Base-by-base conservation (phyloP, 1,140 invertebrate genomes). In the Drosophila santomea region DNA sequence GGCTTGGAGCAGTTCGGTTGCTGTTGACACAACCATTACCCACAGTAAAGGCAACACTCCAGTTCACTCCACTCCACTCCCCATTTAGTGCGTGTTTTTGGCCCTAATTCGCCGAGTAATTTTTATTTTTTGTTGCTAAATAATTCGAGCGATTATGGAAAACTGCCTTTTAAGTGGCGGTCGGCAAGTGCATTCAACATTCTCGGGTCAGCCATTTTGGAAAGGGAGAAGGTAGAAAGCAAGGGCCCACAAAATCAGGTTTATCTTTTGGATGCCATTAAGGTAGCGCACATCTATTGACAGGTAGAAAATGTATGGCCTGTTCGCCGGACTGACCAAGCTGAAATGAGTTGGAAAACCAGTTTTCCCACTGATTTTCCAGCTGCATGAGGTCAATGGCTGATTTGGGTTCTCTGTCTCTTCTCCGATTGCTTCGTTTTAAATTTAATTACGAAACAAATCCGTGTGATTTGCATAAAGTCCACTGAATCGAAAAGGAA, bases 231-330 rank as follows among this genome's bases (percentile, higher is more conserved):
- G 17, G 43, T 12, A 45, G 43, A 39, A 48, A 51, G 72, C 44
- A 32, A 56, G 59, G 36, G 47, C 25, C 17, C 51, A 50, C 56
- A 73, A 48, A 83, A 86, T 88, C 84, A 63, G 73, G 80, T 61
- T 78, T 89, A 89, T 88, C 84, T 80, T 52, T 75, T 32, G 80
- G 84, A 51, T 84, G 84, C 84, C 84, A 88, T 88, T 88, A 88
- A 84, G 80, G 84, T 88, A 88, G 84, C 77, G 73, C 84, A 84
- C 84, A 59, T 72, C 85, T 73, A 91, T 91, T 91, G 90, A 90
- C 90, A 91, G 90, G 90, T 91, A 91, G 85, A 91, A 83, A 77
- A 91, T 91, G 84, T 91, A 91, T 90, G 51, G 75, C 68, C 76
- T 79, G 81, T 81, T 71, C 76, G 68, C 61, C 47, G 54, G 59